These are phyloP conservation scores for Thysanoteuthis rhombus DNA, from an alignment of 2,888 invertebrate species.

Conservation along the genomic window DNA sequence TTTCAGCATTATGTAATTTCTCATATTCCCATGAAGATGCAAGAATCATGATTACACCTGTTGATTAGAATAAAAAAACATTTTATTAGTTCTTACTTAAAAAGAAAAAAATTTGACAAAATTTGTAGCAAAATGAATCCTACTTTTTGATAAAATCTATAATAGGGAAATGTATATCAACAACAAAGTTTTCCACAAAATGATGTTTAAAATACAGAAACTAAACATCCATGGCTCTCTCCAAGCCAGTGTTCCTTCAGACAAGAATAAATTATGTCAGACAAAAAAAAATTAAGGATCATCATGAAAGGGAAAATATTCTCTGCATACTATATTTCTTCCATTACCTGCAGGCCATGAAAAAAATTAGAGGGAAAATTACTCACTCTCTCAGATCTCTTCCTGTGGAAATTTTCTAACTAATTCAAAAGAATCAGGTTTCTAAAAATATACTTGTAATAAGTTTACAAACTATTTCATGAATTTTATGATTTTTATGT, in stretches of 20 bases:
- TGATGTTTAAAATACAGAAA: background rate
- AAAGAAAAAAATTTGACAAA: background rate
- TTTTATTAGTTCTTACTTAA: background rate
- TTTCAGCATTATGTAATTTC: conserved; percentile 91
- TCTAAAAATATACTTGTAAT: background rate
- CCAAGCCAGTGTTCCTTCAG: too few species aligned
- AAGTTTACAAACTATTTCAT: background rate
- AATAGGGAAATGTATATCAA: background rate
- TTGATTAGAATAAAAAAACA: conserved; percentile 37
- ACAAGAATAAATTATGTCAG: too few species aligned
- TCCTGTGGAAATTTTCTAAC: too few species aligned
- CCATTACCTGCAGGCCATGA: too few species aligned
- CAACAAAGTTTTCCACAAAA: background rate
- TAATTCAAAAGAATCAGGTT: too few species aligned
- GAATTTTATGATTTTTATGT: background rate
- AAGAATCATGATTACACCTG: conserved; percentile 89
- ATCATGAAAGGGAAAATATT: too few species aligned
- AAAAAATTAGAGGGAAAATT: too few species aligned
- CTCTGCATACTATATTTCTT: too few species aligned
- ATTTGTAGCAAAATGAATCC: too few species aligned
- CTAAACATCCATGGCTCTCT: background rate
- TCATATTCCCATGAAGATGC: conserved; percentile 97
- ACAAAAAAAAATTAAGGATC: too few species aligned
- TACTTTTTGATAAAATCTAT: too few species aligned
- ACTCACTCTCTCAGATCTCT: too few species aligned